Base-by-base conservation (phyloP, 2,888 invertebrate species). In the Caenorhabditis imperialis region DNA sequence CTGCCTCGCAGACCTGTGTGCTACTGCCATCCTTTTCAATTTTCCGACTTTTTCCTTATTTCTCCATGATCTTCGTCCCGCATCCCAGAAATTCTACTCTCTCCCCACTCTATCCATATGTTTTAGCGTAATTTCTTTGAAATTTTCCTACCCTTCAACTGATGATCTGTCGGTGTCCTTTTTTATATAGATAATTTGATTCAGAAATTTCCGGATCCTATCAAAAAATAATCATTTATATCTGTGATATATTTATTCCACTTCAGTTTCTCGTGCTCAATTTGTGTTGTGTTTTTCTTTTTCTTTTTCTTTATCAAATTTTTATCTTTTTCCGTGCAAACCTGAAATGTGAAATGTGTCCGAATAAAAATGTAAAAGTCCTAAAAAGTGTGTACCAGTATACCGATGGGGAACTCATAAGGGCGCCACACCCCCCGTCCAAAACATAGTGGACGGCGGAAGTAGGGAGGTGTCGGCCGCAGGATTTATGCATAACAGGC, bases 151-250 rank as follows among this genome's bases (percentile, higher is more conserved):
- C 16, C 12, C 33, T 60, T 27, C 45, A 20, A 58, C 72, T 72
- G 62, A 55, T 62, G 55, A 62, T 63, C 42, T 72, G 44, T 58
- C 72, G 61, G 62, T 63, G 62, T 58, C 37, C 47, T 42, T 58
- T 42, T 25, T 14, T n/a, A n/a, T n/a, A n/a, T n/a, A n/a, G n/a
- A n/a, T n/a, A n/a, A n/a, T n/a, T n/a, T n/a, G n/a, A n/a, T n/a
- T n/a, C n/a, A n/a, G n/a, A n/a, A n/a, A n/a, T n/a, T n/a, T n/a
- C n/a, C n/a, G n/a, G n/a, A n/a, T n/a, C n/a, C n/a, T n/a, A n/a
- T n/a, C n/a, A n/a, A n/a, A n/a, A n/a, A n/a, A n/a, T n/a, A n/a
- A n/a, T n/a, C n/a, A n/a, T n/a, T n/a, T n/a, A n/a, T n/a, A n/a
- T n/a, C n/a, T n/a, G n/a, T n/a, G n/a, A n/a, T n/a, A n/a, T n/a